Conservation (phyloP, 2,113 vertebrate species). For the Atractosteus spatula region DNA sequence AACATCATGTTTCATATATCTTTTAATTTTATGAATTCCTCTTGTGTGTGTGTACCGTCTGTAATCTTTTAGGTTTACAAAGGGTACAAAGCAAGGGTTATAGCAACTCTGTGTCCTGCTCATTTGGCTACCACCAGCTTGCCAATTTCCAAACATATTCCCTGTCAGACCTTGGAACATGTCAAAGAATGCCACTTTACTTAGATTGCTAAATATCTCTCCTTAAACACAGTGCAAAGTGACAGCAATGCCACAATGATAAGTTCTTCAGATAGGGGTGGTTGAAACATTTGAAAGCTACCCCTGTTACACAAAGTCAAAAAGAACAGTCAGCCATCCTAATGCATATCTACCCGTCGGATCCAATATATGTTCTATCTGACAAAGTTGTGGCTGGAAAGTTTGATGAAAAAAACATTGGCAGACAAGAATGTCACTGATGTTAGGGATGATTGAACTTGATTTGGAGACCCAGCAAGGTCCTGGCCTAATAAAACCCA, state of each 20-base stretch:
- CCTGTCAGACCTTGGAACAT: conserved; percentile 82
- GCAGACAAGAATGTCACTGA: conserved; percentile 19
- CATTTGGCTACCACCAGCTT: conserved; percentile 80
- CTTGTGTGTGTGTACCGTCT: too few relatives aligned
- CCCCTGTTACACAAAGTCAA: conserved; percentile 73
- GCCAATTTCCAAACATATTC: conserved; percentile 92
- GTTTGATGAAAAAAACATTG: conserved; percentile 61
- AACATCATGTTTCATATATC: too few relatives aligned
- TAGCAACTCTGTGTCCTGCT: conserved; percentile 61
- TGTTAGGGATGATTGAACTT: conserved; percentile 50
- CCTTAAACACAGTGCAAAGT: conserved; percentile 78
- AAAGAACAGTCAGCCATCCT: conserved; percentile 87
- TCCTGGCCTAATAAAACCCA: conserved; percentile 42
- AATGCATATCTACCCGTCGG: conserved; percentile 70
- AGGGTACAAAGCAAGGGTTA: conserved; percentile 30
- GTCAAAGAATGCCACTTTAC: conserved; percentile 83
- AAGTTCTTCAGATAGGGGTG: conserved; percentile 75
- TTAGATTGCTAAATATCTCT: conserved; percentile 72
- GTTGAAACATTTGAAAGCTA: conserved; percentile 83
- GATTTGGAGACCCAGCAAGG: conserved; percentile 51
- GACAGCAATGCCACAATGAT: conserved; percentile 92
- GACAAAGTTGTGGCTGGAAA: conserved; percentile 63
- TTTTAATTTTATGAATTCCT: too few relatives aligned
- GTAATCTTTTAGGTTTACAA: neutral
- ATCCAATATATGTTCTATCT: conserved; percentile 74